Conservation (phyloP, 2,797 vertebrate genomes). For the Decapterus maruadsi region DNA sequence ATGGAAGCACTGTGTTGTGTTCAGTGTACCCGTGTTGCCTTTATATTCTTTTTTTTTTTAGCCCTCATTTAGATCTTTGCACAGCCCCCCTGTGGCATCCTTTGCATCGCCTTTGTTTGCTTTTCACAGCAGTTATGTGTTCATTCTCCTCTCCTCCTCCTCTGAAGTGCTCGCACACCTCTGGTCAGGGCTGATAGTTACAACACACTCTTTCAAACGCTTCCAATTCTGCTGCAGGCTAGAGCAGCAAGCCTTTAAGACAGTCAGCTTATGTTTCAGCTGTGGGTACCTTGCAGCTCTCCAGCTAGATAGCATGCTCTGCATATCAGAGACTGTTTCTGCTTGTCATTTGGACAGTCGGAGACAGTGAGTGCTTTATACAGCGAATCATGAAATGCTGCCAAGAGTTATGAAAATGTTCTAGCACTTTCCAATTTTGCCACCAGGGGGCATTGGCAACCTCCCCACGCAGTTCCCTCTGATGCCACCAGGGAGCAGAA, state of each 20-base stretch:
- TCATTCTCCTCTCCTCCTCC: conserved; percentile 53
- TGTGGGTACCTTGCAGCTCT: conserved; percentile 44
- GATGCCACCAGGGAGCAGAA: conserved; percentile 81
- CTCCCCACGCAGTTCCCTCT: conserved; percentile 3
- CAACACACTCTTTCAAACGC: conserved; percentile 68
- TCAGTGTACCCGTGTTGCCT: conserved; percentile 29
- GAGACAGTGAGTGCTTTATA: conserved; percentile 34
- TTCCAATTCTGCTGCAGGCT: conserved; percentile 76
- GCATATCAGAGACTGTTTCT: conserved; percentile 49
- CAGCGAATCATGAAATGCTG: conserved; percentile 44
- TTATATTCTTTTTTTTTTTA: conserved; percentile 20
- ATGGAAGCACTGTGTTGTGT: conserved; percentile 5
- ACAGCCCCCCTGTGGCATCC: conserved; percentile 24
- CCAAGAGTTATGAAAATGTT: conserved; percentile 25
- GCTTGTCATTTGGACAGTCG: conserved; percentile 40
- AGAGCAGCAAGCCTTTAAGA: conserved; percentile 56
- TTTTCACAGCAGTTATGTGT: conserved; percentile 33
- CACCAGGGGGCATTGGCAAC: conserved; percentile 65
- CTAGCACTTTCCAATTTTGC: conserved; percentile 16
- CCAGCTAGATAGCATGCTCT: conserved; percentile 35
- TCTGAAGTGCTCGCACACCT: conserved; percentile 57
- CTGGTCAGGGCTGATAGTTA: conserved; percentile 72
- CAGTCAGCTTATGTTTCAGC: conserved; percentile 60
- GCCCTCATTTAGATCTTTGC: conserved; percentile 32
- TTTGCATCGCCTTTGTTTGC: conserved; percentile 48